Evolutionary conservation across 2,888 invertebrate species (phyloP).

Genomic region (Campoplex nolae): DNA sequence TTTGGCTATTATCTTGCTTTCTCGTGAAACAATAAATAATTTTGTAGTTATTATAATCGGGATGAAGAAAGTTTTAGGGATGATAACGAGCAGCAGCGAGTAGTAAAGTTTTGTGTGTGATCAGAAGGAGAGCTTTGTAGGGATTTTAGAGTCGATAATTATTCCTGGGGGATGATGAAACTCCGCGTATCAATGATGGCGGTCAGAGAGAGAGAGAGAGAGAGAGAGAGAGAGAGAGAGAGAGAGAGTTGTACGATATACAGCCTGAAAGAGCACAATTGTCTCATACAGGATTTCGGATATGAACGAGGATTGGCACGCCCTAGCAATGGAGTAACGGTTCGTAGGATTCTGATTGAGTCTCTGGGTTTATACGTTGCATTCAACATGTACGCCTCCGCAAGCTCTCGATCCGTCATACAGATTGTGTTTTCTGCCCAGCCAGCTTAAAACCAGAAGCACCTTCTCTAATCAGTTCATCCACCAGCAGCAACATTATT

Average conservation of each 20-base stretch:
- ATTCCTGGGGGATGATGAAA: slow-evolving; percentile 59
- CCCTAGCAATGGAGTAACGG: slow-evolving; percentile 61
- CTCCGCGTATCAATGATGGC: slow-evolving; percentile 56
- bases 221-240: slow-evolving; percentile 27
- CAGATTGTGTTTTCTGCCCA: slow-evolving; percentile 70
- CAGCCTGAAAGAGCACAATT: slow-evolving; percentile 19
- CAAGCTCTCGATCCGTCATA: slow-evolving; percentile 70
- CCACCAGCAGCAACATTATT: slow-evolving; percentile 47
- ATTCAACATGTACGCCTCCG: slow-evolving; percentile 47
- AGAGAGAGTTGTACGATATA: slow-evolving; percentile 4
- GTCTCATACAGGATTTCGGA: slow-evolving; percentile 50
- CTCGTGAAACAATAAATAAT: background rate
- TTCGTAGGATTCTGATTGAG: slow-evolving; percentile 76
- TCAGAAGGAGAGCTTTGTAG: slow-evolving; percentile 46
- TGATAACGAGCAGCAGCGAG: slow-evolving; percentile 10
- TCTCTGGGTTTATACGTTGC: slow-evolving; percentile 63
- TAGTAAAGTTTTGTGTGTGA: slow-evolving; percentile 34
- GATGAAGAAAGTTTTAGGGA: background rate
- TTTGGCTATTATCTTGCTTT: background rate
- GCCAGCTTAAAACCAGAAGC: slow-evolving; percentile 67
- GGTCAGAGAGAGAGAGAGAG: slow-evolving; percentile 1
- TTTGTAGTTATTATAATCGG: slow-evolving; percentile 9
- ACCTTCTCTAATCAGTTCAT: slow-evolving; percentile 73
- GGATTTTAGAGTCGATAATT: slow-evolving; percentile 55
- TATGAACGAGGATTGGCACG: slow-evolving; percentile 54